Percentiles rank a stretch among this genome's conserved stretches.
phyloP scores from a whole-genome alignment of 2,888 invertebrate genomes.

The Machimus rusticus region DNA sequence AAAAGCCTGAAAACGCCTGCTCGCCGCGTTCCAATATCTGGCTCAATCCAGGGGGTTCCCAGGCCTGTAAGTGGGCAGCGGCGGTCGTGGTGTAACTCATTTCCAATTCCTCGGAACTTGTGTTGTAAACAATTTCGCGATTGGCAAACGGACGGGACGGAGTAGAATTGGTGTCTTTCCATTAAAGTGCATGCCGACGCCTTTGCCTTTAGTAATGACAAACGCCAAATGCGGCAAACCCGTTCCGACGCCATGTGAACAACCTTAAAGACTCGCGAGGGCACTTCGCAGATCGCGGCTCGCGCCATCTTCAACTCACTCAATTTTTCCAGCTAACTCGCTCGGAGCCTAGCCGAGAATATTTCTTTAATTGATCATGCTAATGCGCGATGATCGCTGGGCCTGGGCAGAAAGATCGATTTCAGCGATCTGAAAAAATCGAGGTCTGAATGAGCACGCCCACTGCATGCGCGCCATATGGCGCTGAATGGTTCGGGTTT shows the following conservation, averaged over 20 bases:
- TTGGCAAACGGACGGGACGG: background rate
- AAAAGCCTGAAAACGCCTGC: background rate
- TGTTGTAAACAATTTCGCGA: constrained; percentile 8
- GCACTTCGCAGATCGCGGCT: background rate
- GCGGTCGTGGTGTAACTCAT: background rate
- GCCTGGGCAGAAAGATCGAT: background rate
- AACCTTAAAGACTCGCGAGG: background rate
- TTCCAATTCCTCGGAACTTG: background rate
- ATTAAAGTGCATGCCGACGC: background rate
- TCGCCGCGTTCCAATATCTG: background rate
- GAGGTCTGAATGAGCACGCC: background rate
- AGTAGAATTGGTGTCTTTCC: background rate
- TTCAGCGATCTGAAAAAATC: background rate
- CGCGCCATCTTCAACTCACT: background rate
- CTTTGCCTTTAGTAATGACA: background rate
- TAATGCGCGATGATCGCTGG: background rate
- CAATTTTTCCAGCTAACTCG: background rate
- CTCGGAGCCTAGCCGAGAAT: background rate
- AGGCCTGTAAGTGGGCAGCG: background rate
- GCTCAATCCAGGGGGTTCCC: background rate
- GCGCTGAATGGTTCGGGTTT: background rate
- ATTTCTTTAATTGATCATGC: background rate
- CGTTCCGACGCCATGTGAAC: constrained; percentile 5
- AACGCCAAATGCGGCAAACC: constrained; percentile 6
- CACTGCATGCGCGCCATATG: background rate